Evolutionary conservation across 2,113 vertebrate species (phyloP), one percentile per base, ranked within the genome.

Genomic region (Pelecanoides urinatrix): DNA sequence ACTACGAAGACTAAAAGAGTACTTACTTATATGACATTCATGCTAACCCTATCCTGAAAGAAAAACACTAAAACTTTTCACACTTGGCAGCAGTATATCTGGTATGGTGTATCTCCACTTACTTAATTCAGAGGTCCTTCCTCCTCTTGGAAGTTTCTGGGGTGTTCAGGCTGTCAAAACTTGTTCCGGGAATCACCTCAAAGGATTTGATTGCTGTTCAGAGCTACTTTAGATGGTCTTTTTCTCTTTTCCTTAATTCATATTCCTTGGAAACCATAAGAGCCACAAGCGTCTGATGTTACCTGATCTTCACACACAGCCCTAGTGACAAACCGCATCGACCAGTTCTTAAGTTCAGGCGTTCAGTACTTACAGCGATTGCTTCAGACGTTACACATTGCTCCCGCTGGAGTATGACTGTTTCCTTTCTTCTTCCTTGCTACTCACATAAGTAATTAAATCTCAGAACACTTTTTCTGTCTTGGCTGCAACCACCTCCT

Each of bases 231-330:
- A 91, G 87, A 91, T 90, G 67, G 80, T 82, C 71, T 89, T 91
- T 74, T 88, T 81, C 86, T 94, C 92, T 92, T 94, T 73, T 94
- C 84, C 93, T 95, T 97, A 96, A 97, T 97, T 95, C 84, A 59
- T 95, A 73, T 89, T 97, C 92, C 89, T 96, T 94, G 89, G 84
- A 95, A 97, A 97, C 96, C 96, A 80, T 85, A 92, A 97, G 96
- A 97, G 95, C 96, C 95, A 86, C 96, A 96, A 96, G 87, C 77
- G 84, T 97, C 89, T 97, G 95, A 91, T 94, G 91, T 96, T 96
- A 4, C 94, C 91, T 77, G 53, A 8, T 73, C 91, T 90, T 73
- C 94, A 80, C 87, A 79, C 89, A 6, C 45, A 85, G 86, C 80
- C 53, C 76, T 34, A 96, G 95, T 96, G 96, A 91, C 91, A 96